These are phyloP conservation scores for Pristionchus mayeri DNA, from an alignment of 2,888 invertebrate species.

Conservation along the genomic window DNA sequence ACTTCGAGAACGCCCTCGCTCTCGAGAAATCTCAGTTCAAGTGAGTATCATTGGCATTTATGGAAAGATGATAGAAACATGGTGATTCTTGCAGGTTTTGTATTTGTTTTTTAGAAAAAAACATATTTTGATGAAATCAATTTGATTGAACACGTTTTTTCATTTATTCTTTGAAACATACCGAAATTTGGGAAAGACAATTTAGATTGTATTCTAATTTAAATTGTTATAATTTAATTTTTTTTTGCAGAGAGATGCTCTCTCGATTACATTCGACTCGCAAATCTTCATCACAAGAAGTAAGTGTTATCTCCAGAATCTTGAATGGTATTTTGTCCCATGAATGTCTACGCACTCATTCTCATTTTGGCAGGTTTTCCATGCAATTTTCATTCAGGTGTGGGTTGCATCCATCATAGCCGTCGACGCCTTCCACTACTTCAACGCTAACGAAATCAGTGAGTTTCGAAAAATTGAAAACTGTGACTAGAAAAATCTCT, in stretches of 20 bases:
- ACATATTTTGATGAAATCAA: no score
- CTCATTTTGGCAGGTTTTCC: no score
- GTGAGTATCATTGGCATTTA: slow-evolving; percentile 25
- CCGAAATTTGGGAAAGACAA: no score
- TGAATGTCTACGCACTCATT: slow-evolving; percentile 18
- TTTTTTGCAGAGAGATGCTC: slow-evolving; percentile 54
- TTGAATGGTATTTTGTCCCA: not conserved
- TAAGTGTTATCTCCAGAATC: not conserved
- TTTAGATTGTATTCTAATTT: no score
- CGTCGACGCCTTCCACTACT: slow-evolving; percentile 69
- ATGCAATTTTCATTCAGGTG: no score
- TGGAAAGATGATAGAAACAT: not conserved
- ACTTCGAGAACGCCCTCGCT: slow-evolving; percentile 68
- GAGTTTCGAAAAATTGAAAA: no score
- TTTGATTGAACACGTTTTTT: no score
- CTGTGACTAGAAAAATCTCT: no score
- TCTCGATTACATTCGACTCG: slow-evolving; percentile 55
- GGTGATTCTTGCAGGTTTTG: no score
- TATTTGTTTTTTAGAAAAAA: no score
- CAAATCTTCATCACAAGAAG: not conserved
- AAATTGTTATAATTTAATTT: no score
- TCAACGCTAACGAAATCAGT: slow-evolving; percentile 69
- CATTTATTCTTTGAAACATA: no score
- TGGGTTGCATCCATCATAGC: slow-evolving; percentile 68
- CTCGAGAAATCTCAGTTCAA: slow-evolving; percentile 62